phyloP scores from a whole-genome alignment of 2,797 vertebrate genomes.

The Hydrophis major region DNA sequence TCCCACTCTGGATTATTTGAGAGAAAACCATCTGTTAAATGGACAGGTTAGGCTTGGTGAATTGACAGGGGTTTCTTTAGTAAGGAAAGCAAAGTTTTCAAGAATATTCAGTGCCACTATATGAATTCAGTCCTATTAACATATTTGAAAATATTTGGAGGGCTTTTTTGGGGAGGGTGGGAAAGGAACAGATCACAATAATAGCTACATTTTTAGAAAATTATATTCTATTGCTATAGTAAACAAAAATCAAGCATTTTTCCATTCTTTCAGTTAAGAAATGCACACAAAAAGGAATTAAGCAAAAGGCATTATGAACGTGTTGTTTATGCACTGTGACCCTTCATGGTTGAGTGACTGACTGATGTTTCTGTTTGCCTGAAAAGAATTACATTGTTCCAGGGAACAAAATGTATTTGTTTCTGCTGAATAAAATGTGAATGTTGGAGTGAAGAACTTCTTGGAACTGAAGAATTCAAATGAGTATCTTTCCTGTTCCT shows the following conservation, averaged over 20 bases:
- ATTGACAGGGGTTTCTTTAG: background rate
- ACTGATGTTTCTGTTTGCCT: conserved; percentile 10
- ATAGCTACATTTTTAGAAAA: background rate
- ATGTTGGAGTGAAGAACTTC: background rate
- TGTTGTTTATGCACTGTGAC: background rate
- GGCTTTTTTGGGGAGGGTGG: background rate
- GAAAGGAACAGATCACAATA: background rate
- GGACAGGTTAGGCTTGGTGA: background rate
- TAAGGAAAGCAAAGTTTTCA: background rate
- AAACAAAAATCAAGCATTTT: background rate
- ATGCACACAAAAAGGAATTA: conserved; percentile 18
- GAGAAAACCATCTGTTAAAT: background rate
- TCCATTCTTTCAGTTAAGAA: conserved; percentile 11
- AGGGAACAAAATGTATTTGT: conserved; percentile 11
- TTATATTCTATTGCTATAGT: background rate
- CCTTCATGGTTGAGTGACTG: background rate
- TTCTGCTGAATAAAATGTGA: conserved; percentile 26
- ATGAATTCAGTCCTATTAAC: background rate
- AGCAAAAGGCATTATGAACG: conserved; percentile 21
- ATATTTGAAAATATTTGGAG: background rate
- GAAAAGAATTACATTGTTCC: background rate
- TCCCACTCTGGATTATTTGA: background rate
- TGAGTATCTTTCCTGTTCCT: background rate
- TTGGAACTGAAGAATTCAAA: conserved; percentile 9
- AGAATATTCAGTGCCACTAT: background rate